Base-by-base conservation (phyloP, 1,140 invertebrate genomes). In the Pollicipes pollicipes region DNA sequence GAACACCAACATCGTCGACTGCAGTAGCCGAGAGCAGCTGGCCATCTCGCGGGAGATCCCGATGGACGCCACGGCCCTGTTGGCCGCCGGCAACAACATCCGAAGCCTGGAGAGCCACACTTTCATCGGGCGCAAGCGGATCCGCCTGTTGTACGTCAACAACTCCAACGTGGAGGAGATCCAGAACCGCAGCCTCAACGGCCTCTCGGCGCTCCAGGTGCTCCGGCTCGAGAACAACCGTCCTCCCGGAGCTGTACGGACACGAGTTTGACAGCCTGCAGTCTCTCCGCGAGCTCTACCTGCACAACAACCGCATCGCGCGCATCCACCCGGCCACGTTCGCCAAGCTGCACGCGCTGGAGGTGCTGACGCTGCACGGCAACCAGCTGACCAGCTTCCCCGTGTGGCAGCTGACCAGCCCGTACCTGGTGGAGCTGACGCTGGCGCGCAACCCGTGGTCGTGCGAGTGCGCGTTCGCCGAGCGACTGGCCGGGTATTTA, bases 31-130 rank as follows among this genome's bases (percentile, higher is more conserved):
- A 37, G 86, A 85, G 58, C 86, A 86, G 58, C 87, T 86, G 70
- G 91, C 91, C 81, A 72, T 76, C 28, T 92, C 92, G 1, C 87
- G 86, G 64, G 86, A 87, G 70, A 91, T 96, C 76, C 92, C 93
- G 64, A 95, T 95, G 92, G 92, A 96, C 80, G 90, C 91, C 72
- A 94, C 91, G 16, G 90, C 94, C 83, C 85, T 95, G 68, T 95
- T 95, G 80, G 83, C 95, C 71, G 93, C 95, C 78, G 92, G 92
- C 70, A 95, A 94, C 78, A 87, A 91, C 76, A 88, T 96, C 74
- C 86, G 87, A 68, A 88, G 91, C 76, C 82, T 96, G 72, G 87
- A 88, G 30, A 91, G 89, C 77, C 91, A 96, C 77, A 88, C 90
- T 4, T 94, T 96, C 78, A 90, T 95, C 73, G 92, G 92, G 0